These are phyloP conservation scores for Acleris cristana DNA, from an alignment of 2,888 invertebrate genomes.

Conservation along the genomic window DNA sequence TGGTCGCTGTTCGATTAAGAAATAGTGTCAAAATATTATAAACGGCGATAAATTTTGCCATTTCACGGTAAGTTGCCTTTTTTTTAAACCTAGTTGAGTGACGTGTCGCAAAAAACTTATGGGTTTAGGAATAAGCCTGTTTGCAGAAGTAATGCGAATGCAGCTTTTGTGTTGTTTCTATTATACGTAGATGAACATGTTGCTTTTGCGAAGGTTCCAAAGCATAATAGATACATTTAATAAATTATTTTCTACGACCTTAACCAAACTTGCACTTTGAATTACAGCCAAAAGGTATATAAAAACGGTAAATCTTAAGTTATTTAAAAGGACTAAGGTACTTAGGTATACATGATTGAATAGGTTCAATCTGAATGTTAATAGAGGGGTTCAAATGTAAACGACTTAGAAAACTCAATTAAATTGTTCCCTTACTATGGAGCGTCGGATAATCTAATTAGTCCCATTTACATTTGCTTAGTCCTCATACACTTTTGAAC, in stretches of 20 bases:
- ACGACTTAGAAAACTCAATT: background rate
- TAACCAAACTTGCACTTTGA: no score
- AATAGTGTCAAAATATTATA: conserved; percentile 74
- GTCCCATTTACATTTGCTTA: no score
- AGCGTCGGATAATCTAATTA: background rate
- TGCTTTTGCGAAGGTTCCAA: conserved; percentile 1
- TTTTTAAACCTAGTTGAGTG: conserved; percentile 28
- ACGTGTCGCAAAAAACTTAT: conserved; percentile 26
- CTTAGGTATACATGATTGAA: no score
- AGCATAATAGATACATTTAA: background rate
- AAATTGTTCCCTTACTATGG: background rate
- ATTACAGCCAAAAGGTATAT: no score
- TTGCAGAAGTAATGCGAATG: conserved; percentile 20
- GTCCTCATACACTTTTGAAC: no score
- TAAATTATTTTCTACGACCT: no score
- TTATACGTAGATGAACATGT: conserved; percentile 28
- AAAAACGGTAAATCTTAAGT: no score
- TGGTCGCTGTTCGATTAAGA: conserved; percentile 59
- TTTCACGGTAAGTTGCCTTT: conserved; percentile 50
- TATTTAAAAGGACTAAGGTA: no score
- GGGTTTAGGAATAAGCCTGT: conserved; percentile 34
- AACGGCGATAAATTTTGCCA: conserved; percentile 59
- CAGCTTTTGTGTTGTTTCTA: conserved; percentile 25
- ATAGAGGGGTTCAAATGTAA: no score
- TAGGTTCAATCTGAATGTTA: no score